A percentile compares a stretch with the other conserved stretches of the same genome.
Evolutionary conservation across 2,888 invertebrate genomes (phyloP).

Genomic region (Dermolepida albohirtum): DNA sequence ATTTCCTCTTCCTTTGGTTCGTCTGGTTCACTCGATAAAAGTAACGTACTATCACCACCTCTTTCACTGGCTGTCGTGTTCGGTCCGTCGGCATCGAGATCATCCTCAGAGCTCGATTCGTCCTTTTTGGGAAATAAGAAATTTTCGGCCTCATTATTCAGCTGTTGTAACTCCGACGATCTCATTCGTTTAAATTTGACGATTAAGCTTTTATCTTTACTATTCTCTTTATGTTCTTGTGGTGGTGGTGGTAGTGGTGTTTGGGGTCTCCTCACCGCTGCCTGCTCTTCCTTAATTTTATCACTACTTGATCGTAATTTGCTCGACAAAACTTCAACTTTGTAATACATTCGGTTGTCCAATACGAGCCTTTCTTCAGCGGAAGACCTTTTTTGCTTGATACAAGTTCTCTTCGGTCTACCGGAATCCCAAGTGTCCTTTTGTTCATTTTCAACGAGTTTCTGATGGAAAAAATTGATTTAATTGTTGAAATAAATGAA

Average conservation of each 20-base stretch:
- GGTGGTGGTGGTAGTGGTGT: constrained; percentile 49
- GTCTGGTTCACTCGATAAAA: constrained; percentile 51
- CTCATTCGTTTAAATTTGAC: constrained; percentile 82
- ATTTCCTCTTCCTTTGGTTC: constrained; percentile 41
- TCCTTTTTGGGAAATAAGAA: constrained; percentile 85
- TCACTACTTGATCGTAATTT: constrained; percentile 73
- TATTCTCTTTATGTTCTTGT: constrained; percentile 56
- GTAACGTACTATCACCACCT: constrained; percentile 48
- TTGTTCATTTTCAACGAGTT: constrained; percentile 43
- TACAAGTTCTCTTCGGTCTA: constrained; percentile 60
- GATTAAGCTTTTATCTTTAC: constrained; percentile 66
- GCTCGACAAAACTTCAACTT: constrained; percentile 78
- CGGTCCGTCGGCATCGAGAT: constrained; percentile 68
- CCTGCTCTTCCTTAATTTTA: constrained; percentile 45
- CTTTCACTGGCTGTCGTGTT: constrained; percentile 56
- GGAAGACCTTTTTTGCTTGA: constrained; percentile 59
- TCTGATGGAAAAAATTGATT: constrained; percentile 18
- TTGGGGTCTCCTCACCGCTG: constrained; percentile 46
- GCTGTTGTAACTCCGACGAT: constrained; percentile 77
- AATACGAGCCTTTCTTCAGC: constrained; percentile 69
- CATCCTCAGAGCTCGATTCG: constrained; percentile 69
- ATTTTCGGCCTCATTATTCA: constrained; percentile 88
- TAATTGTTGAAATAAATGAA: too few relatives aligned
- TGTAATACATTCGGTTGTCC: constrained; percentile 72
- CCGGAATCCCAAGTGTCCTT: constrained; percentile 61